A percentile compares a stretch with the other conserved stretches of the same genome.
phyloP scores from a whole-genome alignment of 2,113 vertebrate species.

The Thamnophis sirtalis region DNA sequence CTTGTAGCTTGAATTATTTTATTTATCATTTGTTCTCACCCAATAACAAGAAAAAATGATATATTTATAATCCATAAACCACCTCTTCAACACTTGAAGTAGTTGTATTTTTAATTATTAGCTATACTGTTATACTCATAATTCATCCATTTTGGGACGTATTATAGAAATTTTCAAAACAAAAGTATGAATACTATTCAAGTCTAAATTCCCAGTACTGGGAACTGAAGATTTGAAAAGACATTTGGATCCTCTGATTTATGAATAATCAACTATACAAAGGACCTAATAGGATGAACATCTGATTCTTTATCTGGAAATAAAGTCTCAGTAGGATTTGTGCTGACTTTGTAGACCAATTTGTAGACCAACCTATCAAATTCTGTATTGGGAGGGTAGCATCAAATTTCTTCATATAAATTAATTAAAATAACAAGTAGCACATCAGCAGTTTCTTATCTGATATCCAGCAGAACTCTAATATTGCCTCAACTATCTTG shows the following conservation, averaged over 20 bases:
- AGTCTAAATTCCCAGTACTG: not conserved
- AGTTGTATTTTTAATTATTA: not conserved
- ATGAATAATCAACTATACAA: not conserved
- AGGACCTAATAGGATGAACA: not conserved
- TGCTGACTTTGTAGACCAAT: not conserved
- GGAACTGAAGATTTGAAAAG: not conserved
- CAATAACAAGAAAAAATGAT: not conserved
- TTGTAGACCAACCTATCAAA: not conserved
- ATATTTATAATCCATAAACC: not conserved
- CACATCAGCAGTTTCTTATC: not conserved
- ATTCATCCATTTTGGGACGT: not conserved
- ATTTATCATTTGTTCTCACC: not conserved
- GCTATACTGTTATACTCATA: not conserved
- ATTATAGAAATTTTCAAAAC: not conserved
- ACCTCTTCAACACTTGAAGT: not conserved
- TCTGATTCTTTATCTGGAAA: no score
- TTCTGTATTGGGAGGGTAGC: not conserved
- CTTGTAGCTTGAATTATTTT: not conserved
- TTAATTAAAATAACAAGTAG: not conserved
- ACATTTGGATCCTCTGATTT: not conserved
- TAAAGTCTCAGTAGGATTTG: not conserved
- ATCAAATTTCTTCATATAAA: not conserved
- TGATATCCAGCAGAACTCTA: not conserved
- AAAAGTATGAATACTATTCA: not conserved
- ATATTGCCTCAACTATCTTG: not conserved